Evolutionary conservation across 2,113 vertebrate genomes (phyloP), one percentile per base, ranked within the genome.

Genomic region (Columbina picui): DNA sequence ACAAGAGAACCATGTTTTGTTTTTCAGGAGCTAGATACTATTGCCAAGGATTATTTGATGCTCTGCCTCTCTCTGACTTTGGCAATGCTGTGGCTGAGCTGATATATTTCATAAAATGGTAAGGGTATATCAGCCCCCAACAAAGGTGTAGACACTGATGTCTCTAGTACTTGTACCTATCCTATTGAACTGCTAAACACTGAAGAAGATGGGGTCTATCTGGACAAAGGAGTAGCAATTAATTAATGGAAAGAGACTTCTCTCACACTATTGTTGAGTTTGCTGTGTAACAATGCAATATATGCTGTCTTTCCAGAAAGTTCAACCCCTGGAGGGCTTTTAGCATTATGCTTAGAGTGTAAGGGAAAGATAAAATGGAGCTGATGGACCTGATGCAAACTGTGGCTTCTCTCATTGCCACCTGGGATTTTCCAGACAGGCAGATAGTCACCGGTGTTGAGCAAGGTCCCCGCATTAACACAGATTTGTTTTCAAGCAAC

Each of bases 291-390:
- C 88, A 61, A 87, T 67, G 38, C 32, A 68, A 76, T 89, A 45
- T 61, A 49, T 74, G 45, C 76, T 88, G 39, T 50, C 76, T 88
- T 88, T 88, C 36, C 60, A 93, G 34, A 45, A 74, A 78, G 19
- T 78, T 83, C 78, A 88, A 29, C 23, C 64, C 41, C 71, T 86
- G 34, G 79, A 93, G 56, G 52, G n/a, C 56, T 89, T 95, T 96
- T 74, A 92, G 26, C n/a, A 26, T 80, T 64, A 60, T 43, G 50
- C 43, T 57, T 65, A n/a, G 39, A 80, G 57, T 2, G 1, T 71
- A 67, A 87, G 79, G 67, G 32, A 84, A 87, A 80, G 63, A 63
- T 53, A 67, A 93, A 91, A 84, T 26, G 34, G 52, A 83, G 60
- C 60, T 27, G 20, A 60, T 59, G 49, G 47, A 75, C 3, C 6